Base-by-base conservation (phyloP, 2,888 invertebrate species). In the Chrysopilus asiliformis region DNA sequence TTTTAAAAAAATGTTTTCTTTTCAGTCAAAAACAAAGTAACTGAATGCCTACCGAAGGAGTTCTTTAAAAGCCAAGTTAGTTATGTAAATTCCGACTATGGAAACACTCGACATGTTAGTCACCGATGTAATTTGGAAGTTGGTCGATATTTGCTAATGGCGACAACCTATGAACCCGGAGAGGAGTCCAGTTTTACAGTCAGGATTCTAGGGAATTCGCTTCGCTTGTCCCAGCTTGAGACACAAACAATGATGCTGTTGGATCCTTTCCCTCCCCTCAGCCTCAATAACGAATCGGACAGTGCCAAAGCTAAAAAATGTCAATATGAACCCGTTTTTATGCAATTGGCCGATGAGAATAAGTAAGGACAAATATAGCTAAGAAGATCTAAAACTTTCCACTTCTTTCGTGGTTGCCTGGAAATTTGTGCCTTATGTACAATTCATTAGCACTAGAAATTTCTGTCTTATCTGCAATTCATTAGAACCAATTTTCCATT, bases 341-440 rank as follows among this genome's bases (percentile, higher is more conserved):
- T 90, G 41, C 87, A 90, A 54, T 60, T 90, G 43, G 89, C 90
- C 0, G 90, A 91, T 56, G 90, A 91, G 53, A 87, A 89, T 54
- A 64, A 62, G 49, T 53, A 42, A 36, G 35, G 13, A 5, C 3
- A 17, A 8, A 12, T 8, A 32, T n/a, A n/a, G n/a, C n/a, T n/a
- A n/a, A n/a, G n/a, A n/a, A n/a, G n/a, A n/a, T n/a, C n/a, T n/a
- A n/a, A n/a, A n/a, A n/a, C n/a, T n/a, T n/a, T n/a, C n/a, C n/a
- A n/a, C n/a, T n/a, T n/a, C n/a, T n/a, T n/a, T n/a, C n/a, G n/a
- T n/a, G n/a, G n/a, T n/a, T n/a, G n/a, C n/a, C n/a, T n/a, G n/a
- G n/a, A n/a, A n/a, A n/a, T n/a, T n/a, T n/a, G n/a, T n/a, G n/a
- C n/a, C n/a, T n/a, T n/a, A n/a, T n/a, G n/a, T n/a, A n/a, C n/a